Evolutionary conservation across 1,140 invertebrate genomes (phyloP).

Genomic region (Ephestia elutella): DNA sequence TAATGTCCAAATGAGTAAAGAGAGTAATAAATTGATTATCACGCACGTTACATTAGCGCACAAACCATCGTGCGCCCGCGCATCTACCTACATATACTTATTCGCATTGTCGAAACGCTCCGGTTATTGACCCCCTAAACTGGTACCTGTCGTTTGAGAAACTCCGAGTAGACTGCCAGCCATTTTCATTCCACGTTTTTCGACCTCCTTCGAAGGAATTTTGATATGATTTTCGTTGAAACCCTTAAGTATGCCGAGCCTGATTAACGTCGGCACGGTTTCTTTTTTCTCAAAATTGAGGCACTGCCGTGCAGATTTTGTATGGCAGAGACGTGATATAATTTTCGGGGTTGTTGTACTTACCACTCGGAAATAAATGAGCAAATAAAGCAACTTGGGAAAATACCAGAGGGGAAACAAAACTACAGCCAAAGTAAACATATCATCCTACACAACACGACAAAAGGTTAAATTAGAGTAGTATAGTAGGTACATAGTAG

Average conservation of each 20-base stretch:
- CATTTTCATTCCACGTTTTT: constrained; percentile 1
- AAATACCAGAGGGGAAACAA: neutral
- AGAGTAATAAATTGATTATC: neutral
- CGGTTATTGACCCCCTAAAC: constrained; percentile 50
- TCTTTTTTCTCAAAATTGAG: neutral
- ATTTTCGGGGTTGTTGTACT: constrained; percentile 1
- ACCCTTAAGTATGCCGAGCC: neutral
- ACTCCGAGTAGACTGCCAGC: neutral
- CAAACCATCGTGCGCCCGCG: constrained; percentile 11
- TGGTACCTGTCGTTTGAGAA: constrained; percentile 22
- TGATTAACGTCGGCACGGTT: neutral
- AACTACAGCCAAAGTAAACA: too few species aligned
- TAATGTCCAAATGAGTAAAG: too few species aligned
- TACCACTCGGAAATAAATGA: neutral
- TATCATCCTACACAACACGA: too few species aligned
- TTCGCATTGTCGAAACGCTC: constrained; percentile 37
- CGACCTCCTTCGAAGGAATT: constrained; percentile 4
- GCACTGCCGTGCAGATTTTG: neutral
- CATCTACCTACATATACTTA: constrained; percentile 17
- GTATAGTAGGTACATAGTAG: too few species aligned
- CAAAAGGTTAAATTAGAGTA: too few species aligned
- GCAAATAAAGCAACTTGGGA: too few species aligned
- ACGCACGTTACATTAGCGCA: constrained; percentile 12
- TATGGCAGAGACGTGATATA: neutral
- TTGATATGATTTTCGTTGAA: constrained; percentile 2